Conservation (phyloP, 2,113 vertebrate species). For the Plotosus lineatus region DNA sequence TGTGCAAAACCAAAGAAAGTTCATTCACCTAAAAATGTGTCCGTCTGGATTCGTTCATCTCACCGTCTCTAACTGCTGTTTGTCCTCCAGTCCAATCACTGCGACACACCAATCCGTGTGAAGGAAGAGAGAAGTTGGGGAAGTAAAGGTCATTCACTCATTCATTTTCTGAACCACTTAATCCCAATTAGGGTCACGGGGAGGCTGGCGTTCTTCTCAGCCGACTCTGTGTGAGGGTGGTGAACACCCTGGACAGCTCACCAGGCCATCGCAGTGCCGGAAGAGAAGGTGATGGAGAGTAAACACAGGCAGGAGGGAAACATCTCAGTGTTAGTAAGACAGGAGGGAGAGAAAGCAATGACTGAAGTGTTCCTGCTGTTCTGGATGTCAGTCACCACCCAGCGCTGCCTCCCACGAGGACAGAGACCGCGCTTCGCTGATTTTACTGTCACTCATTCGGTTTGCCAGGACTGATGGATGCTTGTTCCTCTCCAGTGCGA, state of each 20-base stretch:
- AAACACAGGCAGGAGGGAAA: constrained; percentile 3
- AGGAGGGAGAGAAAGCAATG: neutral
- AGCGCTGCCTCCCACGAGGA: neutral
- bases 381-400: neutral
- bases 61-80: neutral
- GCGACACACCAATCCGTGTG: neutral
- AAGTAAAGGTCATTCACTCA: neutral
- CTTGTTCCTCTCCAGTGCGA: neutral
- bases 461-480: neutral
- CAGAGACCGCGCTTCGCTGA: neutral
- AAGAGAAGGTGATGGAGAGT: neutral
- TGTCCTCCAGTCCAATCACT: neutral
- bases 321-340: constrained; percentile 16
- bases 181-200: too few species aligned
- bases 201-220: too few species aligned
- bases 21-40: neutral
- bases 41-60: neutral
- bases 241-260: too few species aligned
- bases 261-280: too few species aligned
- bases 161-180: too few species aligned
- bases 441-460: neutral
- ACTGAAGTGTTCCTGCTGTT: neutral
- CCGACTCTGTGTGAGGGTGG: too few species aligned
- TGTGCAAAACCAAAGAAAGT: neutral
- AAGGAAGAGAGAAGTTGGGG: neutral